phyloP scores from a whole-genome alignment of 2,797 vertebrate species.

The Anguilla pacifica region DNA sequence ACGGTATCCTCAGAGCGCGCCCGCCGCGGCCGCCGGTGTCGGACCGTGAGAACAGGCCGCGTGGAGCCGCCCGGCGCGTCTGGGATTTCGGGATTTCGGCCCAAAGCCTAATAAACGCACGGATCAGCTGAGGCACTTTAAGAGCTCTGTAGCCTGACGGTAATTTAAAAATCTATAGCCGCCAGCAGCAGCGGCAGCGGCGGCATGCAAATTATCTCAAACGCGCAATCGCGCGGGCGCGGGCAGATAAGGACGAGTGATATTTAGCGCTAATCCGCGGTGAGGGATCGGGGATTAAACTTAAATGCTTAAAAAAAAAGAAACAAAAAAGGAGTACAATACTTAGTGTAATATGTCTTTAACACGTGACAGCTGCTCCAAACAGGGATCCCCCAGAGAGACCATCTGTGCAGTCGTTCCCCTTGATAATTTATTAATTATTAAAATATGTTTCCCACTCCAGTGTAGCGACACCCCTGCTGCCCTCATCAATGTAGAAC shows the following conservation, averaged over 20 bases:
- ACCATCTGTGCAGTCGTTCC: conserved; percentile 56
- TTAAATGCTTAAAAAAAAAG: conserved; percentile 13
- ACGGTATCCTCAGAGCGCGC: not conserved
- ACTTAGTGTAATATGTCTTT: conserved; percentile 55
- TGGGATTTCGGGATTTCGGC: not conserved
- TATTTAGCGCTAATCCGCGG: not conserved
- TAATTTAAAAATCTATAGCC: conserved; percentile 4
- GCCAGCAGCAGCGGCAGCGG: not conserved
- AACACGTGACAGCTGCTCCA: conserved; percentile 58
- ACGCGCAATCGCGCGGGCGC: not conserved
- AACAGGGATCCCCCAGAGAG: conserved; percentile 59
- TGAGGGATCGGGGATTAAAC: not conserved
- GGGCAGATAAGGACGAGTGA: conserved; percentile 1
- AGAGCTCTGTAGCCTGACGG: not conserved
- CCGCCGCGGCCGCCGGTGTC: not conserved
- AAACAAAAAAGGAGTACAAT: conserved; percentile 31
- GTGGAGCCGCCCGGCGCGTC: not conserved
- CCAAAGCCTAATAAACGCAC: not conserved
- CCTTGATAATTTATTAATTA: conserved; percentile 57
- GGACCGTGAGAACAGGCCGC: not conserved
- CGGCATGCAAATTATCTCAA: not conserved
- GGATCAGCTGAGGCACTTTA: not conserved
- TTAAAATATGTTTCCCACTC: conserved; percentile 37
- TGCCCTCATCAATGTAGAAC: not conserved
- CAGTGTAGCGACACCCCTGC: not conserved